Conservation (phyloP, 2,113 vertebrate species). For the Eulemur rufifrons region DNA sequence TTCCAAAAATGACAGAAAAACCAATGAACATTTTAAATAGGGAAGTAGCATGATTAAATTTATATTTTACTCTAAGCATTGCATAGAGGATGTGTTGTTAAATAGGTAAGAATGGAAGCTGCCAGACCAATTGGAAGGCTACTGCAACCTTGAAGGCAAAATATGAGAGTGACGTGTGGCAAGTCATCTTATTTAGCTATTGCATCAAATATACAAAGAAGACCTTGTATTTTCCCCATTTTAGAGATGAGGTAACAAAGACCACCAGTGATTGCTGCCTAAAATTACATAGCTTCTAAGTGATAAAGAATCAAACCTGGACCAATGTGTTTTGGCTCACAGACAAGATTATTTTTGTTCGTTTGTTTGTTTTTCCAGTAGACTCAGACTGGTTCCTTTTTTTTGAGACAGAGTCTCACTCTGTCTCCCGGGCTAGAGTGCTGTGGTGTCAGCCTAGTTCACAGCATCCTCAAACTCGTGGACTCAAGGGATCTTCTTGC, state of each 20-base stretch:
- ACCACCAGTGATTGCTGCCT: neutral
- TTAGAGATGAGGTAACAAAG: neutral
- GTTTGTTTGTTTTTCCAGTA: neutral
- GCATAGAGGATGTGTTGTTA: neutral
- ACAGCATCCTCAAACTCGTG: too few species aligned
- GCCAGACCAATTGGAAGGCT: neutral
- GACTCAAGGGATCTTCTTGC: too few species aligned
- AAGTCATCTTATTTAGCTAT: neutral
- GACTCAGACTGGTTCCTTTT: neutral
- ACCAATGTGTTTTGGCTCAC: rapidly evolving
- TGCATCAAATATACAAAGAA: neutral
- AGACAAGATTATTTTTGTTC: neutral
- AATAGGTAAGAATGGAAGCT: neutral
- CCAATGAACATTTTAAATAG: neutral
- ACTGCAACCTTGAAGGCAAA: neutral
- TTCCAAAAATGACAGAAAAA: neutral
- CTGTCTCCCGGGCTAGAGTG: too few species aligned
- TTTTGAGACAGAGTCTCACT: too few species aligned
- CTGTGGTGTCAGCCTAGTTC: too few species aligned
- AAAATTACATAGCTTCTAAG: neutral
- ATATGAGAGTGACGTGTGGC: neutral
- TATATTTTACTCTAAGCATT: neutral
- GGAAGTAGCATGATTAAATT: neutral
- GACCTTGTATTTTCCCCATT: neutral
- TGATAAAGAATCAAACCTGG: neutral